Percentiles rank a stretch among this genome's conserved stretches.
Conservation (phyloP, 2,113 vertebrate genomes). For the Litocranius walleri region DNA sequence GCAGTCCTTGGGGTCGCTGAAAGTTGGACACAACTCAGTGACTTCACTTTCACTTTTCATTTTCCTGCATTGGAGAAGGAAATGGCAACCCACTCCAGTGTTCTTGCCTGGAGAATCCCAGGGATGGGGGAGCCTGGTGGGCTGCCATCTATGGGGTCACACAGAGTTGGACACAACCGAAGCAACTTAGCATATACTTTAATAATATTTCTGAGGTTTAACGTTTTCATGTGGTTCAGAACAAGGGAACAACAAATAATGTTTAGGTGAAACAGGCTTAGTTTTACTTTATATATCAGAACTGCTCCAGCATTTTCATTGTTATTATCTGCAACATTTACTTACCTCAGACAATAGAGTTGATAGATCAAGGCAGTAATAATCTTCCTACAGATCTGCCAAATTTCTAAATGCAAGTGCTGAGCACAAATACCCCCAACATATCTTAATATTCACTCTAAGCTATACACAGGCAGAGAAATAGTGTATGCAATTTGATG, state of each 20-base stretch:
- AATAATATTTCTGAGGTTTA: background rate
- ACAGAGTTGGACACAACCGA: rapidly evolving
- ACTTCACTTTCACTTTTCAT: too few relatives aligned
- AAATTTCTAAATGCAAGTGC: background rate
- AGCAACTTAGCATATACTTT: background rate
- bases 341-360: background rate
- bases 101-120: too few relatives aligned
- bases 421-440: background rate
- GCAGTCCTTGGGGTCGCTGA: too few relatives aligned
- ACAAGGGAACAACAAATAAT: background rate
- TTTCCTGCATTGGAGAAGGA: too few relatives aligned
- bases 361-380: background rate
- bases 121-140: rapidly evolving
- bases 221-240: background rate
- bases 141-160: too few relatives aligned
- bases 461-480: background rate
- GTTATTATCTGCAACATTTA: background rate
- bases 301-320: background rate
- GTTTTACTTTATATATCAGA: background rate
- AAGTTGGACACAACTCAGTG: too few relatives aligned
- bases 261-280: background rate
- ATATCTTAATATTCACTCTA: background rate
- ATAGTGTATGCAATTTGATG: background rate
- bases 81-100: too few relatives aligned
- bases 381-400: background rate